Evolutionary conservation across 2,888 invertebrate genomes (phyloP).

Genomic region (Pristionchus fissidentatus): DNA sequence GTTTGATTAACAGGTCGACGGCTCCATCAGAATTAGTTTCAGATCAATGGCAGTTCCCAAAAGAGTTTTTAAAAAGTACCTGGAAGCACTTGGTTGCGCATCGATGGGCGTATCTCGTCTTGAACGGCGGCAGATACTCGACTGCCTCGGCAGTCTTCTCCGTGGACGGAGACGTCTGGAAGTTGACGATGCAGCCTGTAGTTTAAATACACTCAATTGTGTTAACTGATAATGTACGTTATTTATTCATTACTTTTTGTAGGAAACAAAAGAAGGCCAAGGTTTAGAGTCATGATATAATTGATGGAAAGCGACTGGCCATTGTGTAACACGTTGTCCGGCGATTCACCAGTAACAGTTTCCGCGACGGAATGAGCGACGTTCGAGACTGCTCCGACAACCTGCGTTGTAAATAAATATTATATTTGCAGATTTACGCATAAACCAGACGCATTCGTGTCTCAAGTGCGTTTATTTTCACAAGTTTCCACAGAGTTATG

Average conservation of each 20-base stretch:
- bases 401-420: background rate
- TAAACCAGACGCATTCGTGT: too few species aligned
- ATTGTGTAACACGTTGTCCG: background rate
- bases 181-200: slow-evolving; percentile 48
- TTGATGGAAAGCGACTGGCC: background rate
- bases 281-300: background rate
- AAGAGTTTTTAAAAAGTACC: background rate
- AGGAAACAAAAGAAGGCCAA: background rate
- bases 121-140: slow-evolving; percentile 33
- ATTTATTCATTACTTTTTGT: background rate
- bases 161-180: slow-evolving; percentile 7
- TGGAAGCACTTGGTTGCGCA: slow-evolving; percentile 48
- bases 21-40: too few species aligned
- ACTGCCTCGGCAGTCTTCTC: background rate
- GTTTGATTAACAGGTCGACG: too few species aligned
- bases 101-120: slow-evolving; percentile 46
- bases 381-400: slow-evolving; percentile 20
- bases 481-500: too few species aligned
- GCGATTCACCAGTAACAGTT: slow-evolving; percentile 10
- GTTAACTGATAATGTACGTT: background rate
- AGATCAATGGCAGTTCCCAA: too few species aligned
- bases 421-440: too few species aligned
- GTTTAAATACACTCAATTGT: background rate
- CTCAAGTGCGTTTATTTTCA: too few species aligned
- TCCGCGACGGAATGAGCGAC: background rate